phyloP scores from a whole-genome alignment of 37 sponge, comb jelly and placozoan genomes.

The Tethya wilhelma region DNA sequence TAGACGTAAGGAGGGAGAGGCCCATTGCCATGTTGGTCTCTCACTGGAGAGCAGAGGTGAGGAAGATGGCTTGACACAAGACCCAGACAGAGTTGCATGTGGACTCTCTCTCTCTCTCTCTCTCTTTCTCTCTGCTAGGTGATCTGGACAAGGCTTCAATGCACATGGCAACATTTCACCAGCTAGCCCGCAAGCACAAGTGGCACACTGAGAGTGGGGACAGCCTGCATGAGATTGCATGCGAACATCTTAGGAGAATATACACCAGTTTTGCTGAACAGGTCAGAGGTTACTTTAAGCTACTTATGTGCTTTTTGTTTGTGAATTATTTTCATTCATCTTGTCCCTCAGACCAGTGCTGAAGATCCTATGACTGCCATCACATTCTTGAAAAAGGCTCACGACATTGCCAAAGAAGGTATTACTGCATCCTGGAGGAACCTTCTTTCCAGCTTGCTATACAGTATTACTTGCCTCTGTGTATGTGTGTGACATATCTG shows the following conservation, averaged over 20 bases:
- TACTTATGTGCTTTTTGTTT: background rate
- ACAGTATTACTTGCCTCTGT: background rate
- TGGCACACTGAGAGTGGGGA: constrained; percentile 88
- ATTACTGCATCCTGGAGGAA: background rate
- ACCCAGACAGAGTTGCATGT: too few relatives aligned
- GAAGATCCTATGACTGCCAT: constrained; percentile 31
- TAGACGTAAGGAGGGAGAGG: constrained; percentile 80
- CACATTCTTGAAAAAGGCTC: constrained; percentile 70
- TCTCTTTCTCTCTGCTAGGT: constrained; percentile 42
- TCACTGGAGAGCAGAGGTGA: constrained; percentile 82
- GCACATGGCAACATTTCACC: constrained; percentile 75
- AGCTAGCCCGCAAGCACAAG: constrained; percentile 59
- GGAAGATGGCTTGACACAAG: background rate
- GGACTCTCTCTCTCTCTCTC: background rate
- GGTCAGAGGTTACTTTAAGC: constrained; percentile 13
- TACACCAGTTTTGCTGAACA: constrained; percentile 84
- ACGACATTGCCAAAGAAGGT: constrained; percentile 78
- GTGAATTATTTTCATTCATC: background rate
- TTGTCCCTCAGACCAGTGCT: constrained; percentile 25
- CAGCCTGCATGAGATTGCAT: constrained; percentile 63
- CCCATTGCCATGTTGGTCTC: constrained; percentile 83
- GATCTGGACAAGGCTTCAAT: constrained; percentile 53
- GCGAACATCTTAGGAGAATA: constrained; percentile 80
- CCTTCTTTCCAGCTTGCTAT: background rate
- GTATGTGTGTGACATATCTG: background rate